These are phyloP conservation scores for Zapus hudsonius DNA, from an alignment of 2,113 vertebrate genomes.

Conservation along the genomic window DNA sequence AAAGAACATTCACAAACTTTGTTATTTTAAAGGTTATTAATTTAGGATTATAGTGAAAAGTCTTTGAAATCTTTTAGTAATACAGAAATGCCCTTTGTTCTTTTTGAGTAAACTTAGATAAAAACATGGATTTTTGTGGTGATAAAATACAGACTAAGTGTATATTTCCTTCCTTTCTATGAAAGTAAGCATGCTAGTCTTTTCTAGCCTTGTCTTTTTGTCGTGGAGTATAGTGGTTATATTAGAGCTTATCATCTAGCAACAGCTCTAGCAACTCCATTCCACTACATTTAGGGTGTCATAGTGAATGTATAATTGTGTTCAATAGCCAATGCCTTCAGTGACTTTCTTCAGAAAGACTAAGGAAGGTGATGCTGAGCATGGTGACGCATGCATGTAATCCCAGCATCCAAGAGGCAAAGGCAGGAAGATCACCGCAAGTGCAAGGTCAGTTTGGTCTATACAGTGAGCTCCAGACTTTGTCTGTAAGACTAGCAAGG, in stretches of 20 bases:
- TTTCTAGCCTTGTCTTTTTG: neutral
- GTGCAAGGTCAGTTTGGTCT: neutral
- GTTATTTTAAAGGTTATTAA: neutral
- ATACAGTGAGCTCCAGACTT: neutral
- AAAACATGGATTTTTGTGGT: conserved; percentile 12
- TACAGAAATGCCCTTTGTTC: neutral
- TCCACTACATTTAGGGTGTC: neutral
- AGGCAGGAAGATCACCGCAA: neutral
- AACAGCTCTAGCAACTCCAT: neutral
- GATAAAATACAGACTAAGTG: neutral
- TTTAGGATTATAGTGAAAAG: neutral
- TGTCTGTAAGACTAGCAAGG: neutral
- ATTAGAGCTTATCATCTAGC: neutral
- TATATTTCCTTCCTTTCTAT: neutral
- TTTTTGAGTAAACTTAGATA: neutral
- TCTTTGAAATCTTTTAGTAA: neutral
- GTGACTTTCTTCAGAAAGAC: neutral
- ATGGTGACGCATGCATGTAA: too few relatives aligned
- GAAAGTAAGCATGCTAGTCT: neutral
- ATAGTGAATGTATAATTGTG: neutral
- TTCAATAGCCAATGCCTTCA: neutral
- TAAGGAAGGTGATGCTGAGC: neutral
- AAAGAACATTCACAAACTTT: neutral
- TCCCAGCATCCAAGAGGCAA: neutral
- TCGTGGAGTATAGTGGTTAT: neutral